Evolutionary conservation across 2,888 invertebrate genomes (phyloP), one percentile per base, ranked within the genome.

Genomic region (Gryllus longicercus): DNA sequence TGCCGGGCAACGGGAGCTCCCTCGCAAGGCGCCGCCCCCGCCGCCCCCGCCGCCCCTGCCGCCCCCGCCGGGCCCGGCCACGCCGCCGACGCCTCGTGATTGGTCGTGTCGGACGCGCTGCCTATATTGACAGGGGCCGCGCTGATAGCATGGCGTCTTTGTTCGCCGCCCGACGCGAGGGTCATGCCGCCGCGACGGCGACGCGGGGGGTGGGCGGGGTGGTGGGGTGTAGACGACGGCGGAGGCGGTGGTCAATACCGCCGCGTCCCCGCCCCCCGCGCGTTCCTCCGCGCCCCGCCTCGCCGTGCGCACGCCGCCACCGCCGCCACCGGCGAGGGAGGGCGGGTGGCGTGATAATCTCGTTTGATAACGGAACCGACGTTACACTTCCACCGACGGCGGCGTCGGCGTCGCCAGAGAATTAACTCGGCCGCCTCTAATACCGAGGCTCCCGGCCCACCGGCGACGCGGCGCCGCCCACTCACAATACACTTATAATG

Each of bases 81-180:
- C 63, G 2, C 63, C n/a, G 63, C 38, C 63, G 63, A 14, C 63
- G 63, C n/a, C 63, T 63, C 63, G 63, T 63, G 63, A 63, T 63
- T 63, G 63, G 63, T 63, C 63, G 63, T 63, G 63, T 63, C 63
- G 63, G 63, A 63, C 63, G 63, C 63, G 63, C 63, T 63, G 63
- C 63, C 63, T 63, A 63, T 63, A 63, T 63, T 63, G 63, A 63
- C 63, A 63, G 63, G 63, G 63, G 16, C 63, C 1, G 16, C 16
- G 63, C 63, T 63, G 63, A 63, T 63, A 63, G 63, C 63, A 63
- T 63, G 63, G 63, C 63, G 63, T 63, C 63, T 63, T 63, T 63
- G 63, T 63, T 63, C 63, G 63, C 63, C 63, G 63, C 63, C 14
- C 63, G 63, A 63, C 63, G 14, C 14, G 16, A 63, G 63, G 63